Base-by-base conservation (phyloP, 2,888 invertebrate genomes). In the Mythimna albipuncta region DNA sequence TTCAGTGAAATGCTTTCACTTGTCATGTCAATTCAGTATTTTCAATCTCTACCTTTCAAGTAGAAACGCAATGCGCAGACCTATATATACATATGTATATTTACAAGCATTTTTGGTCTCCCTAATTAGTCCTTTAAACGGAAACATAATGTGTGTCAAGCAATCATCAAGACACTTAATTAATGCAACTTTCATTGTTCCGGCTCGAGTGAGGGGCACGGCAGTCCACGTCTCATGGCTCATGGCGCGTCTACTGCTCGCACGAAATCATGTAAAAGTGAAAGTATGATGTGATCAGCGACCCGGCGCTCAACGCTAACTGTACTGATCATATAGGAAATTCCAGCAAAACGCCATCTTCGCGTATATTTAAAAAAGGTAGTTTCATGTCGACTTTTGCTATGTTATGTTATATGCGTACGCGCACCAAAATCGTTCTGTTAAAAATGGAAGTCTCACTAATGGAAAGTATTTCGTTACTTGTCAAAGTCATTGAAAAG, bases 251-350 rank as follows among this genome's bases (percentile, higher is more conserved):
- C 89, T 88, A 88, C 89, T 47, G 89, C 91, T 93, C 86, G 91
- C 93, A 93, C 93, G 91, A 94, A 94, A 95, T 93, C 91, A 91
- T 86, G 90, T 92, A 94, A 95, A 95, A 95, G 95, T 95, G 95
- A 95, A 96, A 96, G 95, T 95, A 91, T 92, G 91, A 93, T 93
- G 93, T 91, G 94, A 94, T 93, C 92, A 90, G 86, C 89, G 88
- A 78, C 86, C 89, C 86, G 72, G 75, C 82, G 80, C 82, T 83
- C 75, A 81, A 84, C 75, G 73, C 81, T 88, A 80, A 83, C 83
- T 85, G 82, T 87, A 59, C 78, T 75, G 80, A 82, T 84, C 81
- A 83, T 84, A 81, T 75, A 83, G 71, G 61, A 69, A 75, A 72
- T 59, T 67, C 57, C 58, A 67, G 50, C 64, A 54, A 74, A 75